Conservation (phyloP, 2,113 vertebrate genomes). For the Mystacornis crossleyi region DNA sequence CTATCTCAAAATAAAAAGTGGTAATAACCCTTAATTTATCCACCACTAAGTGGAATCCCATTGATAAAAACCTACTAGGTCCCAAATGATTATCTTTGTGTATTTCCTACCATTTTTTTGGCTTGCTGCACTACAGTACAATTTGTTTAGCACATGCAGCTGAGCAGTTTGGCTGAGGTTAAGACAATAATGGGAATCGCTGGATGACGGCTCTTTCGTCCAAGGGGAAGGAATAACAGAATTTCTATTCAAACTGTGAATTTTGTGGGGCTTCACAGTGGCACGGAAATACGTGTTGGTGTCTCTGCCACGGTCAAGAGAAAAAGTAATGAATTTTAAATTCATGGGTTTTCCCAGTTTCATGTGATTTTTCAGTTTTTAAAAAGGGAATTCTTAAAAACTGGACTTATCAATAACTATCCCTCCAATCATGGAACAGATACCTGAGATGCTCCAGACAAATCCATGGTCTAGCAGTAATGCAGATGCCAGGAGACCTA, state of each 20-base stretch:
- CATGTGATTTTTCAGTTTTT: neutral
- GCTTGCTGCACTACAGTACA: neutral
- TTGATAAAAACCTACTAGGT: neutral
- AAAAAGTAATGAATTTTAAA: neutral
- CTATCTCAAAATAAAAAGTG: neutral
- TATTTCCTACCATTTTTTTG: neutral
- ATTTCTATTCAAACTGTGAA: neutral
- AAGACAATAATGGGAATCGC: neutral
- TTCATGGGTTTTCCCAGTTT: neutral
- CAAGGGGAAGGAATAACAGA: neutral
- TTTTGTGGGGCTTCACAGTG: neutral
- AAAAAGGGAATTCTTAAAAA: neutral
- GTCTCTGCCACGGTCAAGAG: neutral
- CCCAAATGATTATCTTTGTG: neutral
- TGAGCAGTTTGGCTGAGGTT: neutral
- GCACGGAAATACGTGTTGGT: fast-evolving
- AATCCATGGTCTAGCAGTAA: neutral
- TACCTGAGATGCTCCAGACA: neutral
- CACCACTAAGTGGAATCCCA: neutral
- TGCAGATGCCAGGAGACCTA: neutral
- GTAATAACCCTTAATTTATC: neutral
- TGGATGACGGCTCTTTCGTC: neutral
- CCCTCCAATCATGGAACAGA: neutral
- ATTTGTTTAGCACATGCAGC: neutral
- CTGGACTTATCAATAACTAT: neutral